A percentile compares a stretch with the other conserved stretches of the same genome.
phyloP scores from a whole-genome alignment of 1,140 invertebrate species.

The Drosophila erecta region DNA sequence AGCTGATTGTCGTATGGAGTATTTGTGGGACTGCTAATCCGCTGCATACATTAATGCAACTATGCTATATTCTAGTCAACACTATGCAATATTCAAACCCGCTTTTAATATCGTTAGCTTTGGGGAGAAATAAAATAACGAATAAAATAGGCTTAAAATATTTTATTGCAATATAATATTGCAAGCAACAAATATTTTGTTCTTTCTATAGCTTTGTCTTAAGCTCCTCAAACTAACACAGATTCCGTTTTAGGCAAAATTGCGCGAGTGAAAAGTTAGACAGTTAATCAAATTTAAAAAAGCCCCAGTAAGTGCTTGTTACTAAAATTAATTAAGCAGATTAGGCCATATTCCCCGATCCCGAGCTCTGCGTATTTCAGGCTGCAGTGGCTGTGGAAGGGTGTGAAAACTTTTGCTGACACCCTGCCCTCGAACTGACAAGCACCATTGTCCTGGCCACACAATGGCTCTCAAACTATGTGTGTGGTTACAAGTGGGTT shows the following conservation, averaged over 20 bases:
- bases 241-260: no score
- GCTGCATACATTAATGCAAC: neutral
- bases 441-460: constrained; percentile 28
- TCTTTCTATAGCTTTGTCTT: no score
- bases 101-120: no score
- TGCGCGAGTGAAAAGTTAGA: no score
- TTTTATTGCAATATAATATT: no score
- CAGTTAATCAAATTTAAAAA: neutral
- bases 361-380: neutral
- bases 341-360: neutral
- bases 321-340: neutral
- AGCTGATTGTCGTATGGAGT: neutral
- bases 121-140: no score
- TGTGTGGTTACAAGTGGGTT: constrained; percentile 58
- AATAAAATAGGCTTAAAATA: no score
- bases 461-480: constrained; percentile 59
- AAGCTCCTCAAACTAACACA: no score
- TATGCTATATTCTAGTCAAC: neutral
- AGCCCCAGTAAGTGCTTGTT: neutral
- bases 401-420: constrained; percentile 34
- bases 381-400: neutral
- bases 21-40: neutral
- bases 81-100: neutral
- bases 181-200: no score
- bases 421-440: constrained; percentile 18